Evolutionary conservation across 2,113 vertebrate genomes (phyloP).

Genomic region (Delphinapterus leucas): DNA sequence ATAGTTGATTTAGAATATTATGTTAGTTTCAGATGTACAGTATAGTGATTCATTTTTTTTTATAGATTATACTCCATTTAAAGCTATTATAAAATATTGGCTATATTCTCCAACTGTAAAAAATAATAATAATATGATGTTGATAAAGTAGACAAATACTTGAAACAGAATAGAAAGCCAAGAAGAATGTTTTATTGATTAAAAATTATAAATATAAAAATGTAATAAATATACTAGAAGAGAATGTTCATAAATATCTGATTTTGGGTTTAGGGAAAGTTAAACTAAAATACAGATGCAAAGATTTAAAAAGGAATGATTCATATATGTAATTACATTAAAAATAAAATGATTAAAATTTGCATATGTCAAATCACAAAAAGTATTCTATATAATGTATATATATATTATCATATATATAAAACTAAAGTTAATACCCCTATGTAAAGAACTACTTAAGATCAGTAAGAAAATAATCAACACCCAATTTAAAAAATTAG

Average conservation of each 20-base stretch:
- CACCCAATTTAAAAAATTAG: background rate
- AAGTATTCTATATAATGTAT: background rate
- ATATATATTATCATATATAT: background rate
- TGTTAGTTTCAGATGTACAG: too few species aligned
- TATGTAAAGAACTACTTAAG: background rate
- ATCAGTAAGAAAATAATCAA: background rate
- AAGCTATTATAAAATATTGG: too few species aligned
- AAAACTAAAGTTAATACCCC: background rate
- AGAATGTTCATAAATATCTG: background rate
- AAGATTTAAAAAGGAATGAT: background rate
- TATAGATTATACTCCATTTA: too few species aligned
- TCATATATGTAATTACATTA: background rate
- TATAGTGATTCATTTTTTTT: too few species aligned
- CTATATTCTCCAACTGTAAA: too few species aligned
- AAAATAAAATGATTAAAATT: background rate
- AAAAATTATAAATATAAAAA: slow-evolving; percentile 24
- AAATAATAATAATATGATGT: background rate
- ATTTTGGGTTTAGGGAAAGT: background rate
- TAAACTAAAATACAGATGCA: background rate
- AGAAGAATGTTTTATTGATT: background rate
- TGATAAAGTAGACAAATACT: background rate
- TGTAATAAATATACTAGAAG: background rate
- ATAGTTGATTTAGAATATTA: too few species aligned
- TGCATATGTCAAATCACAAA: background rate
- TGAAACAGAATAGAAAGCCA: background rate